These are phyloP conservation scores for Baronia brevicornis DNA, from an alignment of 2,888 invertebrate species.

Conservation along the genomic window DNA sequence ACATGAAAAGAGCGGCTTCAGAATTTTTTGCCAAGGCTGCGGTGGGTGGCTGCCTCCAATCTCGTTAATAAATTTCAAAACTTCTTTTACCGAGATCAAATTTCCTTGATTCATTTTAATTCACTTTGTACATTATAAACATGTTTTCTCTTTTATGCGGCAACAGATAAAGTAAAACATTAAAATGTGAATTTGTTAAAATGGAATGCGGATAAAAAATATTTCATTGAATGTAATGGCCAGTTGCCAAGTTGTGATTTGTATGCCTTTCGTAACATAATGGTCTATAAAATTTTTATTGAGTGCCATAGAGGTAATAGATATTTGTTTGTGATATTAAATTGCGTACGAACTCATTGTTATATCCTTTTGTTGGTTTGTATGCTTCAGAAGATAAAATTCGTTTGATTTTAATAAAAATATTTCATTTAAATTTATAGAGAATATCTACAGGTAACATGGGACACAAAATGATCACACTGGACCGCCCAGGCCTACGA, in stretches of 20 bases:
- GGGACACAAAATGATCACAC: no score
- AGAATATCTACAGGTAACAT: no score
- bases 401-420: no score
- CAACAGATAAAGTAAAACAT: conserved; percentile 10
- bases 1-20: no score
- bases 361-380: no score
- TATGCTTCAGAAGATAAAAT: no score
- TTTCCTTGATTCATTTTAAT: neutral
- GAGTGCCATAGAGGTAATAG: conserved; percentile 7
- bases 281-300: conserved; percentile 12
- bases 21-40: no score
- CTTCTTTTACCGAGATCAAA: no score
- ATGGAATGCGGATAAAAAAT: conserved; percentile 8
- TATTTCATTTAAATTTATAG: no score
- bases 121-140: conserved; percentile 6
- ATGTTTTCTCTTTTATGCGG: conserved; percentile 15
- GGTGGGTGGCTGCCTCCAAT: no score
- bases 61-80: no score
- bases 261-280: conserved; percentile 12
- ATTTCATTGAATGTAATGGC: conserved; percentile 16
- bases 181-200: conserved; percentile 16
- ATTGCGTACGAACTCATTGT: conserved; percentile 3
- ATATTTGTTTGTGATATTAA: conserved; percentile 9
- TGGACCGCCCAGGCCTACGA: no score
- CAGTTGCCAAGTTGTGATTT: conserved; percentile 16